Percentiles rank a stretch among this genome's conserved stretches.
These are phyloP conservation scores for Chirona hameri DNA, from an alignment of 2,888 invertebrate genomes.

Conservation along the genomic window DNA sequence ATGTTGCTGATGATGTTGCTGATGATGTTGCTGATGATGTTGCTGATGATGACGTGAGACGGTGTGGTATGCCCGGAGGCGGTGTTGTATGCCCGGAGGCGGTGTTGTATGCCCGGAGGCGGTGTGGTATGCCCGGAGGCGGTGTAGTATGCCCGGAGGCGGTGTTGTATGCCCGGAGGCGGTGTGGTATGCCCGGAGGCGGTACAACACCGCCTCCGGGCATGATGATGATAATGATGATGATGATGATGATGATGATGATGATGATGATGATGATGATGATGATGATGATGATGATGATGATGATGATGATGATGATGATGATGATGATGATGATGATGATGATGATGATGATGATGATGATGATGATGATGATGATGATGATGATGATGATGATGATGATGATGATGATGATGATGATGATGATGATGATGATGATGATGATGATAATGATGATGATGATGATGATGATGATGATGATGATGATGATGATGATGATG, in stretches of 20 bases:
- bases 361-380: neutral
- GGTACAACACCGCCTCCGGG: too few species aligned
- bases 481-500: slow-evolving; percentile 23
- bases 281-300: slow-evolving; percentile 22
- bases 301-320: slow-evolving; percentile 22
- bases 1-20: too few species aligned
- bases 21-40: too few species aligned
- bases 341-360: slow-evolving; percentile 7
- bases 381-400: slow-evolving; percentile 14
- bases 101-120: too few species aligned
- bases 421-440: slow-evolving; percentile 6
- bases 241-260: slow-evolving; percentile 22
- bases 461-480: slow-evolving; percentile 6
- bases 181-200: too few species aligned
- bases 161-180: too few species aligned
- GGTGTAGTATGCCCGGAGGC: too few species aligned
- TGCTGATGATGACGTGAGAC: too few species aligned
- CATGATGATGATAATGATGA: slow-evolving; percentile 22
- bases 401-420: slow-evolving; percentile 26
- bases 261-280: slow-evolving; percentile 22
- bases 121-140: too few species aligned
- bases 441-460: slow-evolving; percentile 6
- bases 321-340: slow-evolving; percentile 11
- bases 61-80: too few species aligned
- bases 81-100: too few species aligned